Base-by-base conservation (phyloP, 2,888 invertebrate genomes). In the Noctua pronuba region DNA sequence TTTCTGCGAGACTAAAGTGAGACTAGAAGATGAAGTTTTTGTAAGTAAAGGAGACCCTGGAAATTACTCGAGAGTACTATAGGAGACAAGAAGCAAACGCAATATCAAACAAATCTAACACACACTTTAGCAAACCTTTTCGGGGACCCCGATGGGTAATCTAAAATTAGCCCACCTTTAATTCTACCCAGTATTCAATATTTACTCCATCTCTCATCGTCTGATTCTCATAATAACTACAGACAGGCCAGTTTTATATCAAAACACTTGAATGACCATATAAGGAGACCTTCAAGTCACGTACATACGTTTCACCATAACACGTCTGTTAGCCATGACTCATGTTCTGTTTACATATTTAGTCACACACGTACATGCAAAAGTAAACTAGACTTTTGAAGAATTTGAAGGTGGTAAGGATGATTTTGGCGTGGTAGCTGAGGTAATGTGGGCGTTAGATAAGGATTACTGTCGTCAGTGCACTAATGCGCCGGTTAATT, bases 401-500 rank as follows among this genome's bases (percentile, higher is more conserved):
- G 86, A 74, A 79, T 46, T 74, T 83, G 86, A 90, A 85, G 87
- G 74, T 80, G 44, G 77, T 84, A 86, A 84, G 83, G 80, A 75
- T 77, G 52, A 72, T 82, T 84, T 83, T 81, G 66, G 76, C 58
- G 49, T 86, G 79, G 67, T 68, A 60, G 65, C 80, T 79, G 77
- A 84, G 77, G 86, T 84, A 85, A 91, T 93, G 94, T 94, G 92
- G 94, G 93, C 92, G 92, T 92, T 91, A 92, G 95, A 94, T 95
- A 94, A 94, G 92, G 91, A 91, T 92, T 92, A 91, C 91, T 89
- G 71, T 89, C 87, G 89, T 88, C 79, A 80, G 66, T 64, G 70
- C 73, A 81, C 66, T 77, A 69, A 80, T 82, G 77, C 74, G 79
- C 71, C 35, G 60, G 46, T 70, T 89, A 83, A 85, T 89, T 86